Conservation (phyloP, 2,113 vertebrate species). For the Numenius arquata region DNA sequence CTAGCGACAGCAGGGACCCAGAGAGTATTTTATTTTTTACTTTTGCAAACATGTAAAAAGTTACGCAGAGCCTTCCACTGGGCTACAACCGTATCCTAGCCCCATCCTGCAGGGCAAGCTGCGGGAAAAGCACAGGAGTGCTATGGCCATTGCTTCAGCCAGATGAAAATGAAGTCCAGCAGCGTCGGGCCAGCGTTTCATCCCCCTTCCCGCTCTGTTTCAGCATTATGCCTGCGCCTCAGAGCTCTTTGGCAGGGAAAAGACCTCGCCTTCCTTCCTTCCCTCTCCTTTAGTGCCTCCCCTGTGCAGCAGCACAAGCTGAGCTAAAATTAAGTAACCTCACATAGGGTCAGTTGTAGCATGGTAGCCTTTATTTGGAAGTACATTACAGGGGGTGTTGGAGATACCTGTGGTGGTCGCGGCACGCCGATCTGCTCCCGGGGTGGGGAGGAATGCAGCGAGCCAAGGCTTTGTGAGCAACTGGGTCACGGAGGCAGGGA, state of each 20-base stretch:
- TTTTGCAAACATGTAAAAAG: background rate
- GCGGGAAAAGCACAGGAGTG: background rate
- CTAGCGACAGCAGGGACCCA: background rate
- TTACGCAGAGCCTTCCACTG: background rate
- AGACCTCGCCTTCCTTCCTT: background rate
- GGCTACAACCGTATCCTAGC: background rate
- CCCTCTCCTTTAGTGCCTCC: background rate
- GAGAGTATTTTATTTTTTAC: background rate
- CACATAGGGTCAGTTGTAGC: background rate
- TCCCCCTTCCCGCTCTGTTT: background rate
- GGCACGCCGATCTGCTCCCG: background rate
- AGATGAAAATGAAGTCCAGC: background rate
- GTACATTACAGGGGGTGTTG: background rate
- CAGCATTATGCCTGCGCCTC: accelerated
- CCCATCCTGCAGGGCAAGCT: background rate
- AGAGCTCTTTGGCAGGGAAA: background rate
- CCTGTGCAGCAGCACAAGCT: background rate
- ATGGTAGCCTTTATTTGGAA: background rate
- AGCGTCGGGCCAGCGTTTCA: background rate
- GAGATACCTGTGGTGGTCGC: background rate
- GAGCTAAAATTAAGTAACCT: background rate
- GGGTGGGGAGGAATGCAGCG: background rate
- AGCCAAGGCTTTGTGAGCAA: background rate
- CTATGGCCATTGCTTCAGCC: background rate
- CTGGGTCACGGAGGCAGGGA: background rate